phyloP scores from a whole-genome alignment of 1,140 invertebrate genomes.

The Trichoplusia ni region DNA sequence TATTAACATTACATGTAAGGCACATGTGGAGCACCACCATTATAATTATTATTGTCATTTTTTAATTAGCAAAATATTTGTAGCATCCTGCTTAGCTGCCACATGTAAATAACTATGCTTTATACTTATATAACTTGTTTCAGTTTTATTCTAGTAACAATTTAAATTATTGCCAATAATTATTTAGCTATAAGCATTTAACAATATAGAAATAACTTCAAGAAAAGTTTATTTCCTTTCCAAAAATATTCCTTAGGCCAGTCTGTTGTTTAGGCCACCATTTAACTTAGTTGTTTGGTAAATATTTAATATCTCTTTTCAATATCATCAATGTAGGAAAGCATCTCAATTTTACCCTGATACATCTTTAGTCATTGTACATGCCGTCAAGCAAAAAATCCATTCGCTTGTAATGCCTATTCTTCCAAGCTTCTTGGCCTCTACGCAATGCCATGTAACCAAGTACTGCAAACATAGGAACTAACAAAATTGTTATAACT shows the following conservation, averaged over 20 bases:
- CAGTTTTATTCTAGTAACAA: constrained; percentile 2
- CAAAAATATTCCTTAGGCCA: constrained; percentile 1
- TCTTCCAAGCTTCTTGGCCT: constrained; percentile 88
- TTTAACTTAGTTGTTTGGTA: too few species aligned
- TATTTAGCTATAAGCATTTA: background rate
- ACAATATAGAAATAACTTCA: constrained; percentile 10
- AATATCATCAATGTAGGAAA: constrained; percentile 17
- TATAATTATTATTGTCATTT: constrained; percentile 17
- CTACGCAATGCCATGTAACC: constrained; percentile 84
- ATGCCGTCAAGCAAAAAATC: constrained; percentile 91
- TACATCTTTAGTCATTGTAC: constrained; percentile 87
- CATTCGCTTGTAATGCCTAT: constrained; percentile 89
- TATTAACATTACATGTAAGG: constrained; percentile 27
- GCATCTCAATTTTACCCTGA: background rate
- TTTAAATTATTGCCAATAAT: constrained; percentile 12
- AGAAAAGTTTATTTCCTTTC: constrained; percentile 4
- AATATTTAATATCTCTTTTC: constrained; percentile 4
- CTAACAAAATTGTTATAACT: constrained; percentile 84
- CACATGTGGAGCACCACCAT: constrained; percentile 46
- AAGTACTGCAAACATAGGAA: constrained; percentile 84
- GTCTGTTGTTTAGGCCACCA: background rate
- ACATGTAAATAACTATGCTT: constrained; percentile 10
- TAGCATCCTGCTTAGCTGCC: background rate
- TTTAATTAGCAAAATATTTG: background rate
- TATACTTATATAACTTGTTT: constrained; percentile 10